Conservation (phyloP, 2,113 vertebrate genomes). For the Callipepla squamata region DNA sequence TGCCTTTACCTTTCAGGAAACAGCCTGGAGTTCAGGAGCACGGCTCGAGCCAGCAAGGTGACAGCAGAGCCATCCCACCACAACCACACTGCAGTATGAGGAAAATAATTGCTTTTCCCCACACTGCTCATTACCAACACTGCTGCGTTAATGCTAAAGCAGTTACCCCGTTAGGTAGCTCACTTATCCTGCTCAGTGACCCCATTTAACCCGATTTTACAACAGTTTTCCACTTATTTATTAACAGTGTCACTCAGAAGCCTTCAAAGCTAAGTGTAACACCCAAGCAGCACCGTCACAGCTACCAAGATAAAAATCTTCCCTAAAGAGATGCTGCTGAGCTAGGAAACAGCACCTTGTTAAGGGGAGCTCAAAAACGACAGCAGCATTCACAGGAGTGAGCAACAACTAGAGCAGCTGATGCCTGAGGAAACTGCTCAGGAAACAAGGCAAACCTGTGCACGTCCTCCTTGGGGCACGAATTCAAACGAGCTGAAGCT, state of each 20-base stretch:
- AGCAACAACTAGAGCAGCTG: neutral
- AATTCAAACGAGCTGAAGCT: neutral
- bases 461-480: neutral
- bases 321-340: neutral
- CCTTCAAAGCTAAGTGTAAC: neutral
- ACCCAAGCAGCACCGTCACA: neutral
- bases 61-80: neutral
- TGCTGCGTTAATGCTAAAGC: neutral
- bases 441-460: accelerated
- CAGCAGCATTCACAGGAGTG: neutral
- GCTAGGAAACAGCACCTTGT: neutral
- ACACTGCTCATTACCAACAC: accelerated
- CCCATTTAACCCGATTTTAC: neutral
- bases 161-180: neutral
- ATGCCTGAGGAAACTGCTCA: neutral
- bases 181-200: neutral
- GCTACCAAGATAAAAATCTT: neutral
- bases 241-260: neutral
- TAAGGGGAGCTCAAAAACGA: neutral
- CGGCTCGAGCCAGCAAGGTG: neutral
- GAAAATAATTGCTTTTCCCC: neutral
- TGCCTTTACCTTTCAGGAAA: neutral
- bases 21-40: neutral
- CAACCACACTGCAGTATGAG: accelerated
- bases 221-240: neutral